Evolutionary conservation across 2,888 invertebrate species (phyloP), one percentile per base, ranked within the genome.

Genomic region (Crepidodera aurea): DNA sequence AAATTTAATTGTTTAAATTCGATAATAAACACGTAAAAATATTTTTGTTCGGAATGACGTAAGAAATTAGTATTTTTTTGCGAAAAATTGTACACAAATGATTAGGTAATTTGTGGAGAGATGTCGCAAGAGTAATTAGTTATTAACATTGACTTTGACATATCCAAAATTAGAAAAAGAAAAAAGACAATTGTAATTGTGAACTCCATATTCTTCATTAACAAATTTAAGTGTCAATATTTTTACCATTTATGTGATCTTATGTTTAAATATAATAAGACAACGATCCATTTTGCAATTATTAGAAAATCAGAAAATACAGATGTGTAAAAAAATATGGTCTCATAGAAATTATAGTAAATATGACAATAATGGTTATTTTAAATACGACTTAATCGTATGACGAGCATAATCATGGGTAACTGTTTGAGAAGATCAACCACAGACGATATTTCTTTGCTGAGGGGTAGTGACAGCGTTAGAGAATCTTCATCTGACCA

Each of bases 351-450:
- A 61, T 68, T 67, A 57, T 65, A 58, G 54, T 48, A 68, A 66
- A 62, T 69, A 66, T 67, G 66, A 65, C 64, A 65, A n/a, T n/a
- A n/a, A 60, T 69, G 69, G 55, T 62, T 65, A 60, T 55, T 57
- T 50, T 59, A 68, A 71, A 68, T 68, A 72, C 68, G 65, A 69
- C 69, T 68, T 79, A 77, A 74, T 76, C 72, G 75, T 73, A 72
- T 76, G 76, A 78, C 76, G 67, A 73, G 69, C 70, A 69, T 69
- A 72, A 72, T 71, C 71, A 90, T 90, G 90, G 90, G 90, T 73
- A 90, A 90, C 81, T 90, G 90, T 76, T 82, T 90, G 69, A 89
- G 89, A 81, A 85, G 88, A 69, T 84, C 84, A 61, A 85, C 85
- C 67, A 83, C 85, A 58, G 88, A 88, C 78, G 87, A 88, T 79